Evolutionary conservation across 2,113 vertebrate genomes (phyloP).

Genomic region (Dunckerocampus dactyliophorus): DNA sequence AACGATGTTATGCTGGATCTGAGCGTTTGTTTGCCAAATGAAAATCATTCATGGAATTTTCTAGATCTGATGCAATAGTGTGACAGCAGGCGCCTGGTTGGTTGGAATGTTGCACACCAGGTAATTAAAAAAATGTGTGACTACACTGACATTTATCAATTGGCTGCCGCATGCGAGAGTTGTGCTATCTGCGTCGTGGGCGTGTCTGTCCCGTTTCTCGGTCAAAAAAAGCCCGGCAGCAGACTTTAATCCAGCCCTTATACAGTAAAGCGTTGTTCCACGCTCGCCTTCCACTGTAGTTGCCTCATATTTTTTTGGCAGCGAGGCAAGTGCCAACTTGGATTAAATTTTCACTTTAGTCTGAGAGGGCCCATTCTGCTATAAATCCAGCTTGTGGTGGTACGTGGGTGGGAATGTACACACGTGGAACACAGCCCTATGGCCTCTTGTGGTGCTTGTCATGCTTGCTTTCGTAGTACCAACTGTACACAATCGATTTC

Average conservation of each 20-base stretch:
- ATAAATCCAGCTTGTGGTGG: not conserved
- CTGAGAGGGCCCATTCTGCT: not conserved
- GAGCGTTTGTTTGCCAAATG: not conserved
- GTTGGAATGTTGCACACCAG: not conserved
- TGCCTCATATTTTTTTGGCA: not conserved
- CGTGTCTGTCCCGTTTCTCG: too few species aligned
- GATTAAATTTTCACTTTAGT: not conserved
- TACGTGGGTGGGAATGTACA: not conserved
- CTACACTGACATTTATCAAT: not conserved
- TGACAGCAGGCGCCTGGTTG: not conserved
- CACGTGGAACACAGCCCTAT: too few species aligned
- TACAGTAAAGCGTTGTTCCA: not conserved
- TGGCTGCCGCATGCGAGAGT: not conserved
- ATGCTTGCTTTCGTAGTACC: too few species aligned
- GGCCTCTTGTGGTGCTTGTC: too few species aligned
- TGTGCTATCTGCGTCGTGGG: not conserved
- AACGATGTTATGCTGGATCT: not conserved
- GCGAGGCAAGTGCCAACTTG: not conserved
- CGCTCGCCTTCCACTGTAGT: slow-evolving; percentile 3
- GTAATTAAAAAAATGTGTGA: not conserved
- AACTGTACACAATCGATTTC: too few species aligned
- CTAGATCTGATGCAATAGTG: not conserved
- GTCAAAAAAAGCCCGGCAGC: not conserved
- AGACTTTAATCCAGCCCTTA: slow-evolving; percentile 9
- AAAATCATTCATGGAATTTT: not conserved